Base-by-base conservation (phyloP, 2,888 invertebrate species). In the Melangyna quadrimaculata region DNA sequence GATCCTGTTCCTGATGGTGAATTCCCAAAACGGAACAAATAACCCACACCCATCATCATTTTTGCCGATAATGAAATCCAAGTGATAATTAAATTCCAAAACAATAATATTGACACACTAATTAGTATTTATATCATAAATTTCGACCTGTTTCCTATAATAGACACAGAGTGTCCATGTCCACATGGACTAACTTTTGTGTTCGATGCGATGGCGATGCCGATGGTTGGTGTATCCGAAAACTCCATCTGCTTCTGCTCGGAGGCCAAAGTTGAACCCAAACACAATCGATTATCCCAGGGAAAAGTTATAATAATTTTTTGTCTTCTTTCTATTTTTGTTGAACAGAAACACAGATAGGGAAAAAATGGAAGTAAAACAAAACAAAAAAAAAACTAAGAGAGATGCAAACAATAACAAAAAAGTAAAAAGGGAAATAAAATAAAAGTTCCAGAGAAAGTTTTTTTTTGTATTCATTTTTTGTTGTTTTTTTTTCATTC, bases 41-140 rank as follows among this genome's bases (percentile, higher is more conserved):
- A 65, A 0, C 14, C 14, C 51, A n/a, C 67, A n/a, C 67, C 35
- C 32, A 32, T 45, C n/a, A 4, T n/a, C n/a, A n/a, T n/a, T 24
- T 51, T 24, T 37, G 7, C 37, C 55, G 65, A 61, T 72, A 72
- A 82, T 82, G 48, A 82, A 72, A 77, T 71, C 77, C 77, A 63
- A 81, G 63, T 70, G 81, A 78, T 78, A 79, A 79, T 83, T 79
- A 59, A 82, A 79, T 83, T 83, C 63, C 55, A 69, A 83, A 83
- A 83, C 83, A 79, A 84, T 74, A 84, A 84, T 84, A 79, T 84
- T 84, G 83, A 84, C 75, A 75, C 75, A 79, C 74, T 79, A 84
- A 84, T 84, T 84, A 84, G 83, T 79, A 79, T 79, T 84, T 75
- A 75, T 70, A 65, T 61, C 79, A 65, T 65, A 74, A 71, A 65